Evolutionary conservation across 2,888 invertebrate genomes (phyloP), one percentile per base, ranked within the genome.

Genomic region (Drosophila anomalata): DNA sequence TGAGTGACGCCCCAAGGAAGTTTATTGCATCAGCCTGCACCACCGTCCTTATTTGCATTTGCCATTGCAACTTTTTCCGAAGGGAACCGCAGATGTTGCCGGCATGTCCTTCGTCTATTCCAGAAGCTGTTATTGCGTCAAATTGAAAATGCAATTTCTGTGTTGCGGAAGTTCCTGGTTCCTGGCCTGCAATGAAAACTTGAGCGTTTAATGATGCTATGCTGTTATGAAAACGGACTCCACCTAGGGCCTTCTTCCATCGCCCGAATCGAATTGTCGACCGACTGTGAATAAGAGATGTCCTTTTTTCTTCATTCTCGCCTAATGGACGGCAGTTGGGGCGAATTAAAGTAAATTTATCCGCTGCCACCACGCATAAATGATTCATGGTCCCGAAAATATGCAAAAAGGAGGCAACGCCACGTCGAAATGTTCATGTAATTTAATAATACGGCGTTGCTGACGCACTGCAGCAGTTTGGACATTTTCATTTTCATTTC

Each of bases 101-200:
- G 33, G 46, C 26, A 42, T 50, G 46, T 46, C 36, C 44, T 22
- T 47, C 29, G 31, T 44, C 44, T 33, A 8, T 26, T 31, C 17
- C 54, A 36, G 24, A 54, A 22, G 54, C 70, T 31, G 69, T 48
- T 55, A 12, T 50, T 55, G 29, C 31, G 39, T 46, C 44, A 62
- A 68, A 71, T 72, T 75, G 52, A 53, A 84, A 84, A 84, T 84
- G 87, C 87, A 84, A 53, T 89, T 84, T 74, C 68, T 66, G 73
- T 88, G 89, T 87, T 63, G 29, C 83, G 73, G 77, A 85, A 71
- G 59, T 66, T 67, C 29, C 4, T 4, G 22, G 22, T 4, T 17
- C 17, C 76, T 81, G 76, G 77, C 66, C 78, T 71, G 63, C 73
- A 78, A 87, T 87, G 79, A 85, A 88, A 84, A 74, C 74, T 88